Base-by-base conservation (phyloP, 2,888 invertebrate genomes). In the Dolichopus griseipennis region DNA sequence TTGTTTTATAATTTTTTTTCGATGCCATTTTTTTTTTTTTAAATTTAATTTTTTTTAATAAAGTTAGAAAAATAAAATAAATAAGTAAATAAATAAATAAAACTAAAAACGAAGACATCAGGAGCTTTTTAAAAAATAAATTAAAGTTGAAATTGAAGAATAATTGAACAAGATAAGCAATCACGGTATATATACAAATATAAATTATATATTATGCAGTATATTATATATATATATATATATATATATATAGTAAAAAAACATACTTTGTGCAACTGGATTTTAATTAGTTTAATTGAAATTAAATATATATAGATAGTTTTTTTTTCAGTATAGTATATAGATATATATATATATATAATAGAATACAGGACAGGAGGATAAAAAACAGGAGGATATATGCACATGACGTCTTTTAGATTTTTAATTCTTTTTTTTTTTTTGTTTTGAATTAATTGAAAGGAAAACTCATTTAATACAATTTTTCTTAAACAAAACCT, bases 131-230 rank as follows among this genome's bases (percentile, higher is more conserved):
- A 52, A 52, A n/a, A 52, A 52, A 52, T 52, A 52, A 52, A 52
- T 52, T 52, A 52, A 52, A 52, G 52, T 52, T 52, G n/a, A 52
- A 52, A 52, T 52, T 52, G 52, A 52, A 52, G 52, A 52, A 52
- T 52, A 52, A 52, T 52, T 52, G 52, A 52, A 52, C 12, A 12
- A 52, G 52, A 52, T 52, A 12, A 52, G 52, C 15, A 18, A 52
- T 52, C 6, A 37, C 37, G 37, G 1, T 52, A 52, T 52, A 52
- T 15, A 18, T 52, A 18, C 52, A 52, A 18, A 52, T 18, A 52
- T 52, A 18, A 2, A 37, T n/a, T 12, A 37, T 7, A 2, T 37
- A 37, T 37, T 27, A 27, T n/a, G n/a, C n/a, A n/a, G n/a, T 37
- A 37, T 37, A 10, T 12, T 37, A 37, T 8, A 7, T 37, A 37